Conservation (phyloP, 2,797 vertebrate species). For the Dermochelys coriacea region DNA sequence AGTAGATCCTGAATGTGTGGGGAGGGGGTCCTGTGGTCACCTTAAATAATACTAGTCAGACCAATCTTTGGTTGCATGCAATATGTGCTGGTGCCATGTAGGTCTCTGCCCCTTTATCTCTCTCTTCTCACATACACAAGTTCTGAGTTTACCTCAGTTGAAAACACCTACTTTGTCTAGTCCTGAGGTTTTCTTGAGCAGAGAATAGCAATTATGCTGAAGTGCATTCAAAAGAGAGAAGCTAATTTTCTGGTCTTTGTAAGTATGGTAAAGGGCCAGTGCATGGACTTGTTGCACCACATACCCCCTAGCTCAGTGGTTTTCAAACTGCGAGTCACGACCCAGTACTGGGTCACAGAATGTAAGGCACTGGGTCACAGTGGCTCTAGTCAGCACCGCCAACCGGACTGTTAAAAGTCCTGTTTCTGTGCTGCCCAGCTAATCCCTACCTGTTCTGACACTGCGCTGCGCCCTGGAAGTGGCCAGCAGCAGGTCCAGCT, state of each 20-base stretch:
- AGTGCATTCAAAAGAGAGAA: neutral
- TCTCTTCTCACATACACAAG: neutral
- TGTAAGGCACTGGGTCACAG: too few species aligned
- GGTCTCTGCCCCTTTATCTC: neutral
- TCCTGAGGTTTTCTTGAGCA: neutral
- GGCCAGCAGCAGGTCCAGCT: too few species aligned
- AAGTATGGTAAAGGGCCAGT: neutral
- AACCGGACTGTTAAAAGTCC: too few species aligned
- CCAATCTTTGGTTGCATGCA: neutral
- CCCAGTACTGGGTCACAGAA: too few species aligned
- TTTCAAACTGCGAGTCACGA: too few species aligned
- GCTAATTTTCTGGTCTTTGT: neutral
- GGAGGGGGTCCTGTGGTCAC: neutral
- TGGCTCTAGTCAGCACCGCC: too few species aligned
- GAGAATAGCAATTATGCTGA: neutral
- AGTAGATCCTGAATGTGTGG: neutral
- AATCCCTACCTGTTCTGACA: too few species aligned
- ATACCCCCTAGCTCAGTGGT: neutral
- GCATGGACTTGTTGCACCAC: neutral
- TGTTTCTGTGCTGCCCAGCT: too few species aligned
- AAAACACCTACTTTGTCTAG: neutral
- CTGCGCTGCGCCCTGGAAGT: too few species aligned
- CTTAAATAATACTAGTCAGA: neutral
- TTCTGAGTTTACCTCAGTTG: neutral
- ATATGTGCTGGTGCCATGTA: neutral